Conservation (phyloP, 35 echinoderm and acorn worm species). For the Eucidaris tribuloides region DNA sequence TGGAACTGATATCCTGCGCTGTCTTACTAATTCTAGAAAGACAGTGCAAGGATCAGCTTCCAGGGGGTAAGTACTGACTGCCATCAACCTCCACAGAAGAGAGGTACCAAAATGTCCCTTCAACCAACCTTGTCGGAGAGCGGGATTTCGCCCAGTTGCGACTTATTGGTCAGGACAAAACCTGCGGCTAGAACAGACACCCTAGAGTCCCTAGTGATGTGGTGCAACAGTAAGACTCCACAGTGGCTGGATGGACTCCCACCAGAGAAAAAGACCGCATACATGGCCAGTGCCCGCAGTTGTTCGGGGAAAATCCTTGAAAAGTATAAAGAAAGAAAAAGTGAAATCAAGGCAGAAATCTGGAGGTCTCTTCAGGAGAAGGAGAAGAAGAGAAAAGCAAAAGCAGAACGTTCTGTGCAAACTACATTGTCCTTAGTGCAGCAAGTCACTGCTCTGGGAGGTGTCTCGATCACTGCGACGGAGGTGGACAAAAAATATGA, state of each 20-base stretch:
- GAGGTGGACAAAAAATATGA: not conserved
- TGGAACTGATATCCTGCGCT: conserved; percentile 49
- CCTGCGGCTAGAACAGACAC: conserved; percentile 51
- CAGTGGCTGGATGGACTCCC: conserved; percentile 20
- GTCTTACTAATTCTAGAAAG: conserved; percentile 45
- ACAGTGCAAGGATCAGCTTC: conserved; percentile 67
- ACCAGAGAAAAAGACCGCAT: not conserved
- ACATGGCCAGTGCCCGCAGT: not conserved
- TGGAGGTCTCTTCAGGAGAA: not conserved
- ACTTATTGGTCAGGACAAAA: conserved; percentile 56
- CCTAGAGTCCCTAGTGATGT: conserved; percentile 54
- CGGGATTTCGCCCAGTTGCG: conserved; percentile 57
- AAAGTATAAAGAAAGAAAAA: conserved; percentile 3
- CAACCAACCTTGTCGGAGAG: conserved; percentile 52
- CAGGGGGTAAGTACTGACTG: conserved; percentile 59
- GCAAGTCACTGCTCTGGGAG: conserved; percentile 6
- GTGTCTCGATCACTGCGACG: conserved; percentile 4
- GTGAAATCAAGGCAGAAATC: conserved; percentile 5
- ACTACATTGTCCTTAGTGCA: not conserved
- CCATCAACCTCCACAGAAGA: not conserved
- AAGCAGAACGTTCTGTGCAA: not conserved
- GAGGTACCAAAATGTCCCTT: conserved; percentile 29
- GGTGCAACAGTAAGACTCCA: conserved; percentile 45
- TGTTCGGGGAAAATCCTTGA: conserved; percentile 2
- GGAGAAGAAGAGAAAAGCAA: conserved; percentile 15